Conservation (phyloP, 2,113 vertebrate genomes). For the Tichodroma muraria region DNA sequence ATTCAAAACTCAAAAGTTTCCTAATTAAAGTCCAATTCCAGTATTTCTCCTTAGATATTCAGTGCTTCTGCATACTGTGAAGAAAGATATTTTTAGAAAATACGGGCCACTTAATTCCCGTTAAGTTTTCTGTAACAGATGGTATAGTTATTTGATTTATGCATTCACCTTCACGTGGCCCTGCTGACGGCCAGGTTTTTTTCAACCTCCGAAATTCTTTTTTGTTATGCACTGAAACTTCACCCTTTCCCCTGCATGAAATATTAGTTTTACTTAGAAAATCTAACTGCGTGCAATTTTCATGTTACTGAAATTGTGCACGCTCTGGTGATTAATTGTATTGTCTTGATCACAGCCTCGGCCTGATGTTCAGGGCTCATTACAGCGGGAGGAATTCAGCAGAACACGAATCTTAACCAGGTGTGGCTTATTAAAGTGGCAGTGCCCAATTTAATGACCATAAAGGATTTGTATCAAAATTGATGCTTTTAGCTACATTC, state of each 20-base stretch:
- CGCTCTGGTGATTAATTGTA: slow-evolving; percentile 69
- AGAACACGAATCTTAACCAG: slow-evolving; percentile 62
- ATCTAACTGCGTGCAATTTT: slow-evolving; percentile 58
- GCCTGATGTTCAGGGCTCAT: slow-evolving; percentile 64
- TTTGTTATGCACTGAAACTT: slow-evolving; percentile 56
- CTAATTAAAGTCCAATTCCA: slow-evolving; percentile 55
- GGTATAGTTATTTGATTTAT: slow-evolving; percentile 71
- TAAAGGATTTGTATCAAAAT: slow-evolving; percentile 63
- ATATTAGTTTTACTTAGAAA: slow-evolving; percentile 66
- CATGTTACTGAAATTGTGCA: slow-evolving; percentile 63
- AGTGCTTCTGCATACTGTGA: slow-evolving; percentile 47
- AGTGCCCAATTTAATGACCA: slow-evolving; percentile 57
- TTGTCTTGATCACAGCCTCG: slow-evolving; percentile 64
- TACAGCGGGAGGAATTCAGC: slow-evolving; percentile 49
- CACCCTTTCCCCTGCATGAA: slow-evolving; percentile 55
- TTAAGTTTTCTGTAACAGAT: slow-evolving; percentile 73
- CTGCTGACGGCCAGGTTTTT: slow-evolving; percentile 67
- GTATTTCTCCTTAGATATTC: slow-evolving; percentile 41
- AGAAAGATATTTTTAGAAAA: slow-evolving; percentile 70
- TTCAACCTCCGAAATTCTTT: slow-evolving; percentile 32
- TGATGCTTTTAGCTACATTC: slow-evolving; percentile 53
- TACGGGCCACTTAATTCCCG: slow-evolving; percentile 61
- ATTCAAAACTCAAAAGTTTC: slow-evolving; percentile 31
- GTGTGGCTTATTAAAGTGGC: slow-evolving; percentile 67
- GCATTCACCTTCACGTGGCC: slow-evolving; percentile 67